Base-by-base conservation (phyloP, 2,888 invertebrate species). In the Sinotaia quadrata region DNA sequence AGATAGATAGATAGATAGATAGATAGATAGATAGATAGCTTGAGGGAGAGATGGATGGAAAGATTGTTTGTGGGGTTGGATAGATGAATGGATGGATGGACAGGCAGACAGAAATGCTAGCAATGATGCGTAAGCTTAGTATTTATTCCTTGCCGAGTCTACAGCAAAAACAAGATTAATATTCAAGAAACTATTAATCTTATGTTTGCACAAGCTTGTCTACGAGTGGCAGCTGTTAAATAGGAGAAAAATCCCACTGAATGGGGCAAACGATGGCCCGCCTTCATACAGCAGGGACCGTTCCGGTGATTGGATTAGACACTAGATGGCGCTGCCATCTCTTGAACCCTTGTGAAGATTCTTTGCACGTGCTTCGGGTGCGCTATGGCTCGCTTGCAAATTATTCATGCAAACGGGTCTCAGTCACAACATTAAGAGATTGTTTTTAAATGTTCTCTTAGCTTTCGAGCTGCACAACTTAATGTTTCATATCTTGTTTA, bases 131-230 rank as follows among this genome's bases (percentile, higher is more conserved):
- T n/a, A n/a, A n/a, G n/a, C n/a, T n/a, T n/a, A n/a, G n/a, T n/a
- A n/a, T n/a, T n/a, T n/a, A n/a, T n/a, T n/a, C n/a, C n/a, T n/a
- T n/a, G n/a, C n/a, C n/a, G n/a, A n/a, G n/a, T n/a, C n/a, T n/a
- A n/a, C n/a, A n/a, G n/a, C n/a, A n/a, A n/a, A n/a, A n/a, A n/a
- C n/a, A n/a, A n/a, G 41, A 33, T 44, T 44, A 56, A 54, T 65
- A 41, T 65, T 56, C 27, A 65, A 65, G 65, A 56, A 65, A 52
- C 65, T 65, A 65, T 65, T 56, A 65, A 65, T 65, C 56, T 47
- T 18, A 52, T 65, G 65, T 65, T 65, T 65, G 65, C 56, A 29
- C 56, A 56, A 65, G 36, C 37, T 65, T 37, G 33, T 21, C 21
- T 8, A 15, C 37, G 56, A 65, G 56, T 65, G 65, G 54, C 65